A percentile compares a stretch with the other conserved stretches of the same genome.
Evolutionary conservation across 2,797 vertebrate species (phyloP).

Genomic region (Acanthiza pusilla): DNA sequence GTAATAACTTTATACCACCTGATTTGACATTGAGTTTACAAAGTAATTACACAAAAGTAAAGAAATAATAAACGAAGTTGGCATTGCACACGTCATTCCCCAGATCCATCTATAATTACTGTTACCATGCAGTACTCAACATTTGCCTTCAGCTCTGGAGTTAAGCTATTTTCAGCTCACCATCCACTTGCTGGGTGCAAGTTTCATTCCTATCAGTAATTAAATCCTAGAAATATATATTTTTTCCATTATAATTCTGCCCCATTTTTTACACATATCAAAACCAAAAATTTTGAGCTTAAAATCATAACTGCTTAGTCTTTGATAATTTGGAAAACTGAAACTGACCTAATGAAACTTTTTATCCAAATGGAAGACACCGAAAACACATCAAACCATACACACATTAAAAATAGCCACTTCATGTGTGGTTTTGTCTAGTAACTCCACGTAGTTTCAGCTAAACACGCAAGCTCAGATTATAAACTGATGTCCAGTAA

Average conservation of each 20-base stretch:
- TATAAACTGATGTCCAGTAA: neutral
- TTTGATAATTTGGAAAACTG: neutral
- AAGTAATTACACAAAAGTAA: constrained; percentile 4
- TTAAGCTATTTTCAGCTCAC: constrained; percentile 56
- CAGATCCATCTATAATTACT: constrained; percentile 38
- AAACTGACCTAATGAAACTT: neutral
- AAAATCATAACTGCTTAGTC: neutral
- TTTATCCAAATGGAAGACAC: neutral
- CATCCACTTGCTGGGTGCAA: constrained; percentile 27
- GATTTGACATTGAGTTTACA: constrained; percentile 13
- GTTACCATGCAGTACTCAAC: constrained; percentile 42
- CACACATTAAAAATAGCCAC: neutral
- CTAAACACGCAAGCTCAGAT: neutral
- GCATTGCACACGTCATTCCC: constrained; percentile 29
- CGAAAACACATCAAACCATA: neutral
- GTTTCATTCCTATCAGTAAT: constrained; percentile 18
- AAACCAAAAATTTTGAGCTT: neutral
- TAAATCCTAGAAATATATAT: neutral
- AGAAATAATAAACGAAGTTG: constrained; percentile 41
- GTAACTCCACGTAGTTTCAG: neutral
- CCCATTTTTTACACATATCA: neutral
- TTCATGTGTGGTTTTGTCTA: neutral
- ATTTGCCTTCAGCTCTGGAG: constrained; percentile 33
- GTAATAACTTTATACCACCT: constrained; percentile 12
- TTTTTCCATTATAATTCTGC: neutral